These are phyloP conservation scores for Hippoglossus hippoglossus DNA, from an alignment of 2,797 vertebrate genomes.

Conservation along the genomic window DNA sequence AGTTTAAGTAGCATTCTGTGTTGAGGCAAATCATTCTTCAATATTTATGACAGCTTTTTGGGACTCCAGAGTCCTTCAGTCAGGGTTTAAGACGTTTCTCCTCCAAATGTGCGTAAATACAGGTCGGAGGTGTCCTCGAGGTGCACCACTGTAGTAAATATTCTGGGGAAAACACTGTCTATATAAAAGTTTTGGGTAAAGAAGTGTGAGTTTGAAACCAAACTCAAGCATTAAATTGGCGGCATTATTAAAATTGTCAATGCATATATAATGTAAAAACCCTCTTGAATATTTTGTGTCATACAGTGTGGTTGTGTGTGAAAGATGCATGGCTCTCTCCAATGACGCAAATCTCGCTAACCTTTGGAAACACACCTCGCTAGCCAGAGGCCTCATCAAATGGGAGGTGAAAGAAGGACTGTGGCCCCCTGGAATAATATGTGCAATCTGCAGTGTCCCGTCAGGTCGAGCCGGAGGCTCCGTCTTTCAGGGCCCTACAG, in stretches of 20 bases:
- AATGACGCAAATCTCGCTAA: slow-evolving; percentile 44
- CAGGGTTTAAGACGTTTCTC: no score
- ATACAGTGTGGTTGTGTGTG: slow-evolving; percentile 21
- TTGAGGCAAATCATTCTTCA: background rate
- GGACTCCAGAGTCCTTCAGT: background rate
- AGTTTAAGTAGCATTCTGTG: background rate
- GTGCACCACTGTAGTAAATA: no score
- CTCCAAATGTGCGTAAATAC: no score
- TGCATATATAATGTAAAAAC: background rate
- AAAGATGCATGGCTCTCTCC: slow-evolving; percentile 15
- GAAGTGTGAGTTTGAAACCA: background rate
- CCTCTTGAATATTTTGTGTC: slow-evolving; percentile 24
- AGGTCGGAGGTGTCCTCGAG: background rate
- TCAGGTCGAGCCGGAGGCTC: slow-evolving; percentile 37
- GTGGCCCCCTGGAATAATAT: slow-evolving; percentile 19
- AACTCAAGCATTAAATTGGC: background rate
- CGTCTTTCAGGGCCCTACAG: slow-evolving; percentile 48
- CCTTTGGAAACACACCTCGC: slow-evolving; percentile 59
- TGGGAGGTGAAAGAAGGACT: slow-evolving; percentile 53
- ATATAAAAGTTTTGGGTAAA: no score
- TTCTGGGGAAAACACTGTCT: background rate
- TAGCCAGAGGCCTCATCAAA: slow-evolving; percentile 51
- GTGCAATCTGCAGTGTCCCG: slow-evolving; percentile 41
- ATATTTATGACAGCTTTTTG: background rate
- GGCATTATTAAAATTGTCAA: background rate